These are phyloP conservation scores for Enoplosus armatus DNA, from an alignment of 2,797 vertebrate genomes.

Conservation along the genomic window DNA sequence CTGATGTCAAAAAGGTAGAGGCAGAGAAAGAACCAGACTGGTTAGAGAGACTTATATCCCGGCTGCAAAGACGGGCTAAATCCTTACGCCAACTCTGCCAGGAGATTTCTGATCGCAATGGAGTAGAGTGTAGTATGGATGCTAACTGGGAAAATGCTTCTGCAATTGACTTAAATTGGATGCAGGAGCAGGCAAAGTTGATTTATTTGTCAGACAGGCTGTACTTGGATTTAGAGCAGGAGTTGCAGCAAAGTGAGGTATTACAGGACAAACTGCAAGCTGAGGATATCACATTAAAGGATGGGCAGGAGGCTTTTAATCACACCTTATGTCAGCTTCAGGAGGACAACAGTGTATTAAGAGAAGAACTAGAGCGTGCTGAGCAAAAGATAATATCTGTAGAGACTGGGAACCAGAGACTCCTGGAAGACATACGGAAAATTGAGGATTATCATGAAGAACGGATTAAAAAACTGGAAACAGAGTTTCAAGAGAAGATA, in stretches of 20 bases:
- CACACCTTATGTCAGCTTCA: slow-evolving; percentile 83
- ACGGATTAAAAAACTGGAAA: slow-evolving; percentile 87
- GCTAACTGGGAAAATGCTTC: slow-evolving; percentile 69
- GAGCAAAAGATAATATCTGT: slow-evolving; percentile 83
- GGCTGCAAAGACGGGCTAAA: slow-evolving; percentile 86
- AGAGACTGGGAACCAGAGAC: slow-evolving; percentile 81
- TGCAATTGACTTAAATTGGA: slow-evolving; percentile 75
- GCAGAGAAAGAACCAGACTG: slow-evolving; percentile 71
- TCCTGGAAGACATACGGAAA: slow-evolving; percentile 83
- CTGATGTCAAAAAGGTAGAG: slow-evolving; percentile 44
- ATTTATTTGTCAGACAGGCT: slow-evolving; percentile 89
- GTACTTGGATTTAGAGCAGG: slow-evolving; percentile 83
- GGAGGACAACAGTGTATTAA: slow-evolving; percentile 77
- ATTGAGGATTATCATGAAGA: slow-evolving; percentile 84
- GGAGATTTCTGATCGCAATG: slow-evolving; percentile 79
- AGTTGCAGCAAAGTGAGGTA: slow-evolving; percentile 78
- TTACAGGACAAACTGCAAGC: slow-evolving; percentile 77
- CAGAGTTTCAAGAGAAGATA: slow-evolving; percentile 89
- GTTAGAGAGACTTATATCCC: slow-evolving; percentile 85
- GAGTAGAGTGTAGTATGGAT: slow-evolving; percentile 59
- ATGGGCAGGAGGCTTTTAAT: slow-evolving; percentile 85
- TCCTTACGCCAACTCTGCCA: slow-evolving; percentile 86
- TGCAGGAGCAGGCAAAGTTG: slow-evolving; percentile 89
- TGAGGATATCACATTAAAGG: slow-evolving; percentile 78
- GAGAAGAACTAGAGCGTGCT: slow-evolving; percentile 82